phyloP scores from a whole-genome alignment of 1,140 invertebrate genomes.

The Cryptotermes secundus region DNA sequence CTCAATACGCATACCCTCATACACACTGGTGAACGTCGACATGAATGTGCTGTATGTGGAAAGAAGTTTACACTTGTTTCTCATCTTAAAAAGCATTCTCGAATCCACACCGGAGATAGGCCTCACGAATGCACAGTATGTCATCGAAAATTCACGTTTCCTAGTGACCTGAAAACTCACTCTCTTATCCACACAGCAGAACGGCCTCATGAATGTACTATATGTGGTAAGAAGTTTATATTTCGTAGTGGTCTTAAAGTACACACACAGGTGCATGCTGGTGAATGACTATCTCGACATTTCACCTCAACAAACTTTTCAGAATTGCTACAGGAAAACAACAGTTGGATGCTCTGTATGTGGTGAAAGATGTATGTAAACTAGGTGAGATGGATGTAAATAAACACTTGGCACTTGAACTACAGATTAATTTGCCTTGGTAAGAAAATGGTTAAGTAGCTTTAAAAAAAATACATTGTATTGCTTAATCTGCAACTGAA shows the following conservation, averaged over 20 bases:
- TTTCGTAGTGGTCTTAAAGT: slow-evolving; percentile 47
- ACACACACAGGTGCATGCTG: slow-evolving; percentile 3
- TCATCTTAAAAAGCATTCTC: slow-evolving; percentile 67
- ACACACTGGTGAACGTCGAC: slow-evolving; percentile 68
- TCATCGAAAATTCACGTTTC: slow-evolving; percentile 42
- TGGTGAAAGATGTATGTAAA: neutral
- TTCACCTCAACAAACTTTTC: neutral
- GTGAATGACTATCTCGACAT: slow-evolving; percentile 48
- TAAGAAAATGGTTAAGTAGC: too few species aligned
- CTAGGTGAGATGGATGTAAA: too few species aligned
- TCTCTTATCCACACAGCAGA: slow-evolving; percentile 19
- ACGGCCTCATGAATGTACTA: slow-evolving; percentile 36
- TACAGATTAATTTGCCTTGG: too few species aligned
- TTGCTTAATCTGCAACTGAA: too few species aligned
- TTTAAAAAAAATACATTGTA: too few species aligned
- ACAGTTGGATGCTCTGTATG: neutral
- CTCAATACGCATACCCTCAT: slow-evolving; percentile 69
- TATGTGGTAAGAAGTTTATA: slow-evolving; percentile 58
- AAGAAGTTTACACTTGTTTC: slow-evolving; percentile 66
- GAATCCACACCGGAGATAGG: slow-evolving; percentile 68
- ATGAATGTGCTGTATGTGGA: slow-evolving; percentile 66
- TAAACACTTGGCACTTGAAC: too few species aligned
- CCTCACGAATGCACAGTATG: slow-evolving; percentile 66
- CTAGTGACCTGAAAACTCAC: slow-evolving; percentile 11
- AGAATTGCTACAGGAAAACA: neutral